Percentiles rank a stretch among this genome's conserved stretches.
Evolutionary conservation across 1,140 invertebrate genomes (phyloP).

Genomic region (Calliphora vicina): DNA sequence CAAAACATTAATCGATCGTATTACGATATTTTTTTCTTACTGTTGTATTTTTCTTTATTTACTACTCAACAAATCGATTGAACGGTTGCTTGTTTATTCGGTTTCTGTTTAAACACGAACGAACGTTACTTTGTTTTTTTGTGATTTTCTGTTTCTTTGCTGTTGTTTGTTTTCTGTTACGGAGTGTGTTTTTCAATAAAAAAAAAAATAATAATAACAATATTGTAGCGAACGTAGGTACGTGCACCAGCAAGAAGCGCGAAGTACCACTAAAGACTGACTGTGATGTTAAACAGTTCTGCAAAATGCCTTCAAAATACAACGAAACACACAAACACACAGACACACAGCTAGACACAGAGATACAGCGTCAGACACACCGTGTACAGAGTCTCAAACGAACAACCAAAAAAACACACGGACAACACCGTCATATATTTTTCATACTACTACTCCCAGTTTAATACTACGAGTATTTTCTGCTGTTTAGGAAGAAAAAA

Average conservation of each 20-base stretch:
- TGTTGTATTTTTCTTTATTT: not conserved
- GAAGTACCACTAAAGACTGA: slow-evolving; percentile 63
- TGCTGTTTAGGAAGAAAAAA: no score
- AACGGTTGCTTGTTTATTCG: no score
- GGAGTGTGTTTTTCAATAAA: no score
- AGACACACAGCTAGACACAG: not conserved
- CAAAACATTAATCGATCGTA: not conserved
- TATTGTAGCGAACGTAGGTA: slow-evolving; percentile 52
- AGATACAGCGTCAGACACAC: not conserved
- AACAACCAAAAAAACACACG: not conserved
- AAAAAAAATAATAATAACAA: no score
- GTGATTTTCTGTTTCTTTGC: not conserved
- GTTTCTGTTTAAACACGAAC: not conserved
- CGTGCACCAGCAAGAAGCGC: slow-evolving; percentile 61
- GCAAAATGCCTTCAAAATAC: slow-evolving; percentile 51
- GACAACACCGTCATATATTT: no score
- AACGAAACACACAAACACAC: slow-evolving; percentile 16
- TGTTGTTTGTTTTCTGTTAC: not conserved
- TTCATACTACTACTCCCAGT: no score
- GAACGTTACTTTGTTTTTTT: not conserved
- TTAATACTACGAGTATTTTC: no score
- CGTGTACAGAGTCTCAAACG: not conserved
- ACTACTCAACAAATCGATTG: not conserved
- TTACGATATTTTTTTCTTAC: not conserved
- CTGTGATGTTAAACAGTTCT: slow-evolving; percentile 58